Evolutionary conservation across 1,140 invertebrate genomes (phyloP), one percentile per base, ranked within the genome.

Genomic region (Antheraea mylitta): DNA sequence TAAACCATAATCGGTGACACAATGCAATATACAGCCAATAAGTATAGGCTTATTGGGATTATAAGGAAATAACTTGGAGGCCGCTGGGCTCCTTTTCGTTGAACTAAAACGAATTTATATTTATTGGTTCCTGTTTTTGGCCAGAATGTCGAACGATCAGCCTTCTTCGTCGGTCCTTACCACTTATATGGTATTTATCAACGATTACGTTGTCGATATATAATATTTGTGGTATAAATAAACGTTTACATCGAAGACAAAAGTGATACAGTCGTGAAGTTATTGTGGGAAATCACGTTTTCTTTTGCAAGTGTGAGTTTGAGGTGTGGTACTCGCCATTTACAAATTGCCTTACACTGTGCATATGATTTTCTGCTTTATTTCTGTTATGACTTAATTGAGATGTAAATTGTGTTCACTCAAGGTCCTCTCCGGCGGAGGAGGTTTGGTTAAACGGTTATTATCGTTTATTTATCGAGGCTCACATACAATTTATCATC

Each of bases 31-130:
- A 73, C 69, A 69, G 76, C 73, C 74, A 75, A 81, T 73, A 75
- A 77, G 67, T 83, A 80, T 85, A 77, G 83, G 78, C 78, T 81
- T 85, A 86, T 83, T 81, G 78, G 67, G 68, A 77, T 69, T 80
- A 80, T 86, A 83, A 85, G 82, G 83, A 85, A 85, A 83, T 82
- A 81, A 77, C 75, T 61, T 70, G 79, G 79, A 82, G 82, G 79
- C 77, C 78, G 70, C 63, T 66, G 64, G 45, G 45, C 45, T 53
- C 11, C 45, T 13, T 53, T 16, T 53, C 45, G 45, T 53, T 53
- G 16, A 16, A 53, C 45, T 53, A 53, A 53, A 53, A 53, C 45
- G 45, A 53, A 53, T 53, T 82, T 75, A 77, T 80, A 81, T 85
- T 82, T 83, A 84, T 79, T 75, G 80, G 75, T 78, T 71, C 67